A percentile compares a stretch with the other conserved stretches of the same genome.
These are phyloP conservation scores for Neria commutata DNA, from an alignment of 2,888 invertebrate genomes.

Conservation along the genomic window DNA sequence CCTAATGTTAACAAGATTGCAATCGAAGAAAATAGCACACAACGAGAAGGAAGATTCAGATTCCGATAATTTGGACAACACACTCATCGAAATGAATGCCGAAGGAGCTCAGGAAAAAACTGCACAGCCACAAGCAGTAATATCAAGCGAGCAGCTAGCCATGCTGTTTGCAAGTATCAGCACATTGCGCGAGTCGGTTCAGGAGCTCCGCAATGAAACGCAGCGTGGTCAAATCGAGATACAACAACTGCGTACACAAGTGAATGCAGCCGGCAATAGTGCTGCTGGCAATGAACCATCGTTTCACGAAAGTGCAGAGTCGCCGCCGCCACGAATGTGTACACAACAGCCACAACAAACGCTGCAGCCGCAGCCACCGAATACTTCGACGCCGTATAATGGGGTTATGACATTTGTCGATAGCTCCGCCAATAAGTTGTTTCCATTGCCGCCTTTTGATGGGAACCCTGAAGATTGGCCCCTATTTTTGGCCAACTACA, in stretches of 20 bases:
- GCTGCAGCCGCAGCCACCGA: too few species aligned
- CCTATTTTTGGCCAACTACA: too few species aligned
- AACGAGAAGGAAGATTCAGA: neutral
- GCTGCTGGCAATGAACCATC: neutral
- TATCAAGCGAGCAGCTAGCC: neutral
- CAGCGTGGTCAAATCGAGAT: neutral
- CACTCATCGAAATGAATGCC: neutral
- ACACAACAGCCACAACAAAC: neutral
- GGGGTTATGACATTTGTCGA: neutral
- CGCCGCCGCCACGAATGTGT: neutral
- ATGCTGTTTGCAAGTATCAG: neutral
- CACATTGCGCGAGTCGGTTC: neutral
- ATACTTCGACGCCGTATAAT: neutral
- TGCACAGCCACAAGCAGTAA: neutral
- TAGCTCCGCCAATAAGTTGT: neutral
- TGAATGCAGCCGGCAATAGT: neutral
- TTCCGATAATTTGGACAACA: conserved; percentile 2
- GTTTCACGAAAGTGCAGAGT: neutral
- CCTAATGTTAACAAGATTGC: neutral
- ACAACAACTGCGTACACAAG: too few species aligned
- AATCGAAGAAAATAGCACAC: neutral
- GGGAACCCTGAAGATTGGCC: too few species aligned
- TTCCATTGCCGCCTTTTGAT: neutral
- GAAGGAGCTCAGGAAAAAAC: neutral
- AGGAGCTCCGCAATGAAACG: neutral